Evolutionary conservation across 2,797 vertebrate genomes (phyloP), one percentile per base, ranked within the genome.

Genomic region (Myotis myotis): DNA sequence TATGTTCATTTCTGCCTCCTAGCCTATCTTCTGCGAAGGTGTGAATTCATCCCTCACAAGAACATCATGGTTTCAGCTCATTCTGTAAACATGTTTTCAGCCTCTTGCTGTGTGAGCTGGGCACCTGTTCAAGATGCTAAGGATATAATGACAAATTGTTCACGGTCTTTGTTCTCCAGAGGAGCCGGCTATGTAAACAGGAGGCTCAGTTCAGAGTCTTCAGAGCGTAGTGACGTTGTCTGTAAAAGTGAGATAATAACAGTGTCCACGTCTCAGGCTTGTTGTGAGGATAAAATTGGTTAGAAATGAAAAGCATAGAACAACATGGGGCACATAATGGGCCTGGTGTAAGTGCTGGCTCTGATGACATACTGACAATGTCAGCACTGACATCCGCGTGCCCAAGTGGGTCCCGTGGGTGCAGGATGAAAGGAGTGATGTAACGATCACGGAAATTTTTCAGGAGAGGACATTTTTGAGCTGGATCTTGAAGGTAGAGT

Each of bases 371-470:
- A 19, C 25, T 80, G 53, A 41, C 36, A 19, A 20, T 7, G 9
- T 72, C 9, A 23, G 30, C 30, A 0, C 38, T 0, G n/a, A 36
- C 3, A 7, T 5, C 6, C 0, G 0, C 55, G 0, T 0, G 1
- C 20, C 78, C n/a, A 10, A 3, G 68, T 5, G 25, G 75, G 60
- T 19, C 49, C 17, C 9, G 6, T 3, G 3, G 5, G 22, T 64
- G 6, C 4, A 2, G 47, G 8, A 8, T 17, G 10, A 47, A 62
- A 36, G 23, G 17, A 38, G 9, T 16, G 23, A 47, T 8, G 6
- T 28, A 3, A n/a, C 13, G 47, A 55, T 49, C 47, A 20, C 15
- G 13, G 51, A 41, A 22, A 16, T 12, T 41, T 62, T 66, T 64
- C 8, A 3, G 17, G 16, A 33, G 17, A 41, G 49, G 28, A 30